These are phyloP conservation scores for Hylomyscus alleni DNA, from an alignment of 2,797 vertebrate species.

Conservation along the genomic window DNA sequence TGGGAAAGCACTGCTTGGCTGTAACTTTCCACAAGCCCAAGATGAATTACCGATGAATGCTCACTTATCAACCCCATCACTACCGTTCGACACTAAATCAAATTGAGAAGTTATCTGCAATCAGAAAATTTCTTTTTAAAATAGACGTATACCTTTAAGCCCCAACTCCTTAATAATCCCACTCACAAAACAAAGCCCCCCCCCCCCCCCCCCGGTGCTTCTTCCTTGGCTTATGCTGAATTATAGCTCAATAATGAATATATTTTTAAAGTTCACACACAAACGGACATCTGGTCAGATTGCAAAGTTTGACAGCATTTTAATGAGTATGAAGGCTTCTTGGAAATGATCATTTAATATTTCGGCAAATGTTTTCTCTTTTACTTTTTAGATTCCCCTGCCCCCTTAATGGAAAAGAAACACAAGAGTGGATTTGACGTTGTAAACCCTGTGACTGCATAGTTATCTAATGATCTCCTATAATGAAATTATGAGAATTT, in stretches of 20 bases:
- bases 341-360: constrained; percentile 7
- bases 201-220: neutral
- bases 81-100: constrained; percentile 93
- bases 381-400: neutral
- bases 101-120: constrained; percentile 93
- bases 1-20: constrained; percentile 93
- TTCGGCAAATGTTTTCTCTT: constrained; percentile 47
- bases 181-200: constrained; percentile 83
- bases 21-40: constrained; percentile 93
- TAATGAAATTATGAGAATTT: constrained; percentile 41
- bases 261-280: constrained; percentile 80
- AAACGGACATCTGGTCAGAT: constrained; percentile 63
- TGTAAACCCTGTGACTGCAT: neutral
- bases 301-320: constrained; percentile 57
- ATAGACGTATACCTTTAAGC: constrained; percentile 89
- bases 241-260: constrained; percentile 71
- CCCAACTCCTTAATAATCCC: constrained; percentile 86
- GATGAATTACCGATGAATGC: constrained; percentile 94
- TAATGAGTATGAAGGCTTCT: neutral
- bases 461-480: neutral
- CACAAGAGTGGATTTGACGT: neutral
- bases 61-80: constrained; percentile 93
- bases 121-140: constrained; percentile 91
- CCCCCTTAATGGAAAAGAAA: constrained; percentile 10
- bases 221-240: constrained; percentile 62